Base-by-base conservation (phyloP, 2,888 invertebrate genomes). In the Nephrocerus scutellatus region DNA sequence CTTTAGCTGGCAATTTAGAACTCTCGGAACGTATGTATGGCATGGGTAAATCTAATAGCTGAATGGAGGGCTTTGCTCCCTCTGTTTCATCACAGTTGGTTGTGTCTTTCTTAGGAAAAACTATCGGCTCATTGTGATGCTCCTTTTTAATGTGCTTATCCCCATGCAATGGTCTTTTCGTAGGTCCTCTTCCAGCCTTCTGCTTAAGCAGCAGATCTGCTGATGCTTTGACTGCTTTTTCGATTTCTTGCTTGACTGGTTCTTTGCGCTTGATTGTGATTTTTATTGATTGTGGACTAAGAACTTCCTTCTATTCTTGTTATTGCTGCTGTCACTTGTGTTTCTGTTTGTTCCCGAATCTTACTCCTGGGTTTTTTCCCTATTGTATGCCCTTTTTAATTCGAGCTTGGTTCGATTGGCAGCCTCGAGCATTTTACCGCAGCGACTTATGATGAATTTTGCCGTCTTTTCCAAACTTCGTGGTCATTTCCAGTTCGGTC, bases 351-450 rank as follows among this genome's bases (percentile, higher is more conserved):
- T 29, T 36, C 23, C 19, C 42, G 41, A 16, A 47, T 44, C 35
- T 30, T 31, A 37, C 39, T 46, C 30, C 50, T 48, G 9, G 40
- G 34, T 13, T 45, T 36, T 36, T 43, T 47, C 64, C 51, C 55
- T 54, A 33, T 51, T 53, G 7, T 39, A 45, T 18, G 48, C 47
- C 8, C 43, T 15, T 41, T 62, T 65, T 7, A 50, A 45, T 37
- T 52, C 44, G 4, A 54, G 43, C 21, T 55, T 60, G 3, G 61
- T 60, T 9, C 46, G 48, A 41, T 60, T 63, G 6, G 59, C 63
- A 2, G 53, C 58, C 25, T 57, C 51, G 4, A 65, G 40, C 5
- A 63, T 54, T 13, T 44, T 46, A 19, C 62, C 57, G 39, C 63
- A 63, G 12, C 56, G 55, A 3, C 49, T 45, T 1, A 63, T 43